Base-by-base conservation (phyloP, 1,140 invertebrate genomes). In the Condylostylus longicornis region DNA sequence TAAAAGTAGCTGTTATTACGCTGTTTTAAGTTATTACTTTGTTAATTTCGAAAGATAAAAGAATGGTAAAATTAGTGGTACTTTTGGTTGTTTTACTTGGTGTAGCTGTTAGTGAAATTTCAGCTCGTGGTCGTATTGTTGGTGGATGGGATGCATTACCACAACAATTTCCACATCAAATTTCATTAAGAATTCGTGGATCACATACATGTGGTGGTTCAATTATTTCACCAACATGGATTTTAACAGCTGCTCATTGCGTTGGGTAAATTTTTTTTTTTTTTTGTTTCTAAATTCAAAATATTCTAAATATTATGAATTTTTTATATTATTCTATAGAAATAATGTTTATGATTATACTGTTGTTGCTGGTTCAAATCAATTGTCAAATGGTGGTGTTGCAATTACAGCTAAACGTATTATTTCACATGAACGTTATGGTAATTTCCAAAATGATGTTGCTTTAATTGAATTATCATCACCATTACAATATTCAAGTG, bases 191-290 rank as follows among this genome's bases (percentile, higher is more conserved):
- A 33, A 54, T 44, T 43, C 28, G 20, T 9, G 35, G 8, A 14
- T 45, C 36, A 5, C 67, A 67, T 37, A 42, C 52, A 10, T 74
- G 71, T 41, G 71, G 70, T 22, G 71, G 66, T 6, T 63, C 66
- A 4, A 61, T 74, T 36, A 35, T 72, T 18, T 53, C 40, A 12
- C 43, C 54, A 4, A 33, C 49, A 2, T 67, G 54, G 47, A 41
- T 71, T 23, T 30, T 74, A 4, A 67, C 66, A 3, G 67, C 69
- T 33, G 69, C 54, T 30, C 67, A 72, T 41, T 74, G 71, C 35
- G 42, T 47, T 6, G 31, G 12, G 4, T 22, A 46, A n/a, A n/a
- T n/a, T n/a, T n/a, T n/a, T n/a, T n/a, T n/a, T n/a, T n/a, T n/a
- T n/a, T n/a, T n/a, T n/a, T n/a, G n/a, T n/a, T n/a, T n/a, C n/a